These are phyloP conservation scores for Erethizon dorsatum DNA, from an alignment of 2,797 vertebrate genomes.

Conservation along the genomic window DNA sequence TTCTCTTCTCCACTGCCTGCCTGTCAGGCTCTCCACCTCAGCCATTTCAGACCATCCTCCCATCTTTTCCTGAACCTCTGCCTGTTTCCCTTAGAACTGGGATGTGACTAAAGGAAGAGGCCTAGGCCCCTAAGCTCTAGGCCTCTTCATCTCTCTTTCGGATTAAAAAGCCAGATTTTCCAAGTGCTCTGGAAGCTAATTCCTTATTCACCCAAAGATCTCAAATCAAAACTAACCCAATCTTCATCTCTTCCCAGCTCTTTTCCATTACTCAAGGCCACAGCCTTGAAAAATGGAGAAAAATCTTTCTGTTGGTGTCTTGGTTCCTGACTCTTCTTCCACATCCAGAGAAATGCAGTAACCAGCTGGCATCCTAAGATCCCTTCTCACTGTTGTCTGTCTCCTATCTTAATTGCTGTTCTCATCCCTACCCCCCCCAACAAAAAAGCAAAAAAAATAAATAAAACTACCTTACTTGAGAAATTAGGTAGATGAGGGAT, in stretches of 20 bases:
- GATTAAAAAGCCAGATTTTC: conserved; percentile 69
- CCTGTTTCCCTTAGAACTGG: background rate
- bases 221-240: conserved; percentile 47
- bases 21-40: background rate
- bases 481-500: conserved; percentile 86
- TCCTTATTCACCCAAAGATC: conserved; percentile 75
- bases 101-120: conserved; percentile 1
- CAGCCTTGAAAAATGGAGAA: background rate
- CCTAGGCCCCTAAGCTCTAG: background rate
- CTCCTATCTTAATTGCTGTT: background rate
- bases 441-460: background rate
- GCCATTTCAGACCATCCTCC: conserved; percentile 40
- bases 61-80: conserved; percentile 14
- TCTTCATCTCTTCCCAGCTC: background rate
- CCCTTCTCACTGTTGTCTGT: conserved; percentile 48
- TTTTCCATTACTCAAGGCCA: background rate
- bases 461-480: conserved; percentile 61
- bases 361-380: background rate
- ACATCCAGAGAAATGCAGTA: conserved; percentile 25
- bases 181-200: conserved; percentile 70
- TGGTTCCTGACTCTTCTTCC: conserved; percentile 53
- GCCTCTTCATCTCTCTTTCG: background rate
- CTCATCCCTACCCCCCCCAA: background rate
- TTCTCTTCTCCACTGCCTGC: conserved; percentile 4
- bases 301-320: conserved; percentile 4